A percentile compares a stretch with the other conserved stretches of the same genome.
These are phyloP conservation scores for Barbus barbus DNA, from an alignment of 2,113 vertebrate species.

Conservation along the genomic window DNA sequence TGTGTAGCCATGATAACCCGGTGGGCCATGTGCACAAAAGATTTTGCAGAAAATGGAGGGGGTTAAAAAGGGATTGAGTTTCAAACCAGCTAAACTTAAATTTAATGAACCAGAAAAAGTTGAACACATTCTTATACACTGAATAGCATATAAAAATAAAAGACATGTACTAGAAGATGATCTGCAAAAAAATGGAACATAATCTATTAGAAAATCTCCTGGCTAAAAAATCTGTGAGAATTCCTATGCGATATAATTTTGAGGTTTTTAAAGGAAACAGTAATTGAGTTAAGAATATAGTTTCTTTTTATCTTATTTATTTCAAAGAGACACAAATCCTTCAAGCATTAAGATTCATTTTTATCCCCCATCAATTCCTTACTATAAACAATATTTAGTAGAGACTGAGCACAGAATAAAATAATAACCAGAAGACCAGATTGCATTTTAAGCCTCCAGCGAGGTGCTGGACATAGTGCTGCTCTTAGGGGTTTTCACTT, in stretches of 20 bases:
- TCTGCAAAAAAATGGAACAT: background rate
- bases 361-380: background rate
- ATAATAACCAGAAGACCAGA: background rate
- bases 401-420: background rate
- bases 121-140: background rate
- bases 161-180: background rate
- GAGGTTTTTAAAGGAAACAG: background rate
- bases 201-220: background rate
- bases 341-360: slow-evolving; percentile 22
- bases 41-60: too few relatives aligned
- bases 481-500: slow-evolving; percentile 58
- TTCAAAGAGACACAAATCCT: slow-evolving; percentile 43
- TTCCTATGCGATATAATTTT: background rate
- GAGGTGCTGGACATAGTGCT: slow-evolving; percentile 39
- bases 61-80: slow-evolving; percentile 65
- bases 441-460: slow-evolving; percentile 47
- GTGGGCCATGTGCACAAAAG: slow-evolving; percentile 70
- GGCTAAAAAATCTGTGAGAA: background rate
- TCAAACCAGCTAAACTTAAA: slow-evolving; percentile 67
- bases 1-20: slow-evolving; percentile 73
- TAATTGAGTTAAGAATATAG: background rate
- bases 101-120: too few relatives aligned
- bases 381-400: background rate
- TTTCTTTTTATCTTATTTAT: background rate
- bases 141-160: background rate